Evolutionary conservation across 2,113 vertebrate genomes (phyloP).

Genomic region (Arvicanthis niloticus): DNA sequence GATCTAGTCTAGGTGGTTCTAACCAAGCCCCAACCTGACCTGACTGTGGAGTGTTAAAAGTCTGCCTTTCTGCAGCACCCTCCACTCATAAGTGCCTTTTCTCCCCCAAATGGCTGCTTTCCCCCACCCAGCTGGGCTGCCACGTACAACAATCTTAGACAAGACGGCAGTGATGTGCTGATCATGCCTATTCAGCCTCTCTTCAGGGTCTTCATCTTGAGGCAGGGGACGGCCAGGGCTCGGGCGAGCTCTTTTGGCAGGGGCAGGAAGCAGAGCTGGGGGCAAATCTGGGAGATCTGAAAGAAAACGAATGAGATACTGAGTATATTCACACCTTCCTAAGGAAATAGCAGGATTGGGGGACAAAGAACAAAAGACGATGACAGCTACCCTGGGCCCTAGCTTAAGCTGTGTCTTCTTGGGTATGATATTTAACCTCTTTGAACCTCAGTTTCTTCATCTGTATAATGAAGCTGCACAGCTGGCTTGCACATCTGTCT

Average conservation of each 20-base stretch:
- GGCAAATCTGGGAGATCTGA: constrained; percentile 93
- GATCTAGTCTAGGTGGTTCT: background rate
- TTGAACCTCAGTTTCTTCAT: background rate
- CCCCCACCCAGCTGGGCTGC: background rate
- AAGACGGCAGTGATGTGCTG: constrained; percentile 95
- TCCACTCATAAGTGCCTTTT: background rate
- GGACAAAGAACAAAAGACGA: background rate
- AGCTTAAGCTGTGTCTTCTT: background rate
- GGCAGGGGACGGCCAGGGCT: constrained; percentile 87
- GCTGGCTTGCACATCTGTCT: background rate
- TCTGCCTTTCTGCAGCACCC: constrained; percentile 1
- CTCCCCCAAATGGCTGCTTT: background rate
- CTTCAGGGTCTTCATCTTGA: constrained; percentile 91
- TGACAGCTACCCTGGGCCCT: background rate
- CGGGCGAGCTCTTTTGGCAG: constrained; percentile 93
- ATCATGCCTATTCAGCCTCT: constrained; percentile 91
- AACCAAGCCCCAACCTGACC: background rate
- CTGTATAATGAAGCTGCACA: background rate
- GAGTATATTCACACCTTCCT: background rate
- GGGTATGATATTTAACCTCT: background rate
- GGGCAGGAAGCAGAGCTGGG: constrained; percentile 93
- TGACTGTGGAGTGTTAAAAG: background rate
- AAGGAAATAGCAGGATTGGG: background rate
- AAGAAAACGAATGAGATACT: background rate
- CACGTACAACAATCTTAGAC: constrained; percentile 94